Base-by-base conservation (phyloP, 1,140 invertebrate species). In the Eueides isabella region DNA sequence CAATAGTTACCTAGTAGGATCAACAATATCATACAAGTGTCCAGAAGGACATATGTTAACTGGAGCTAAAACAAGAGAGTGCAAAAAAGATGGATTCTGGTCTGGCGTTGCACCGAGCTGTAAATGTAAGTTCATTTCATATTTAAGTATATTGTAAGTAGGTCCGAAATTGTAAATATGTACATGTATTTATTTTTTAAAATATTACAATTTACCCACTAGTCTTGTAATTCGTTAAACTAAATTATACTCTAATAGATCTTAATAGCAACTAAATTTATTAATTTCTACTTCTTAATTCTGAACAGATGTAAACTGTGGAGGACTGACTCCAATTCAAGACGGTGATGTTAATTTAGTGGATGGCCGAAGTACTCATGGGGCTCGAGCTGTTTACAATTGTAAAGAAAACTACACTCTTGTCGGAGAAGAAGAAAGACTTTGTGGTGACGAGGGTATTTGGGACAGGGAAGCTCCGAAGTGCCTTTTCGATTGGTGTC, bases 341-440 rank as follows among this genome's bases (percentile, higher is more conserved):
- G 96, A 98, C 84, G 98, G 97, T 0, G 91, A 94, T 0, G 95
- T 98, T 3, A 94, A 89, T 3, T 85, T 97, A 44, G 86, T 95
- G 1, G 95, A 97, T 71, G 92, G 94, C 0, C 92, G 96, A 68
- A 97, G 96, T n/a, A 97, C 97, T 0, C 95, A 96, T 83, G 97
- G 96, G 0, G 97, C 97, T 1, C 90, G 94, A 64, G 97, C 96
- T 2, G 86, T 94, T 23, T 98, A 98, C 85, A 94, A 94, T 6
- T 98, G 98, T 79, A 95, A 96, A 72, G 95, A 96, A 80, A 98
- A 98, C 86, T 97, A 97, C 87, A 98, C 97, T 0, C 89, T 98
- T 0, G 95, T 97, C 19, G 97, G 97, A 2, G 94, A 96, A 29
- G 94, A 95, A 30, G 95, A 94, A 79, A 91, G 98, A n/a, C 94